Evolutionary conservation across 2,113 vertebrate genomes (phyloP).

Genomic region (Hemibagrus wyckioides): DNA sequence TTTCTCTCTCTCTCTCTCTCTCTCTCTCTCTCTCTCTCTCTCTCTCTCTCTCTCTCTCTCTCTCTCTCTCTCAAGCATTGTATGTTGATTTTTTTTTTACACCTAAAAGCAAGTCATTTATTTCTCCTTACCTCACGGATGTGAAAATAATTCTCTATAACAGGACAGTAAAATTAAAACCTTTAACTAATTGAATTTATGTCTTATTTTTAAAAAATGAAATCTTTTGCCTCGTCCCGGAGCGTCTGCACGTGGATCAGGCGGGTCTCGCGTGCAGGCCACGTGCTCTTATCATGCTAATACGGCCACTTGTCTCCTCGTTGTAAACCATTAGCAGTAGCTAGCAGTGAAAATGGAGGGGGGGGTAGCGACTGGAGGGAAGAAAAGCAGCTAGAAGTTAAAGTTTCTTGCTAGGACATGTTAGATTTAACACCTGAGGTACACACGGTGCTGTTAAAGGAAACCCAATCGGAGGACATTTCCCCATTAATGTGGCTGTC

Average conservation of each 20-base stretch:
- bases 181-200: not conserved
- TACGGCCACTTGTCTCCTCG: conserved; percentile 39
- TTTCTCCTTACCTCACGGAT: not conserved
- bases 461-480: not conserved
- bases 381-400: not conserved
- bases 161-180: not conserved
- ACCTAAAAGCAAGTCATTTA: not conserved
- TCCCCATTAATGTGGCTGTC: not conserved
- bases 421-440: conserved; percentile 32
- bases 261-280: not conserved
- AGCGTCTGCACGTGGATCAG: conserved; percentile 36
- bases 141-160: not conserved
- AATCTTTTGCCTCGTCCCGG: not conserved
- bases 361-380: conserved; percentile 30
- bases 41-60: not conserved
- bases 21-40: not conserved
- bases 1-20: not conserved
- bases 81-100: not conserved
- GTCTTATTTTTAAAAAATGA: not conserved
- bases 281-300: conserved; percentile 55
- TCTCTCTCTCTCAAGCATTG: not conserved
- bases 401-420: conserved; percentile 29
- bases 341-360: not conserved
- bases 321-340: conserved; percentile 50
- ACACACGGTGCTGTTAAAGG: conserved; percentile 10